Evolutionary conservation across 2,888 invertebrate species (phyloP), one percentile per base, ranked within the genome.

Genomic region (Cryptocephalus moraei): DNA sequence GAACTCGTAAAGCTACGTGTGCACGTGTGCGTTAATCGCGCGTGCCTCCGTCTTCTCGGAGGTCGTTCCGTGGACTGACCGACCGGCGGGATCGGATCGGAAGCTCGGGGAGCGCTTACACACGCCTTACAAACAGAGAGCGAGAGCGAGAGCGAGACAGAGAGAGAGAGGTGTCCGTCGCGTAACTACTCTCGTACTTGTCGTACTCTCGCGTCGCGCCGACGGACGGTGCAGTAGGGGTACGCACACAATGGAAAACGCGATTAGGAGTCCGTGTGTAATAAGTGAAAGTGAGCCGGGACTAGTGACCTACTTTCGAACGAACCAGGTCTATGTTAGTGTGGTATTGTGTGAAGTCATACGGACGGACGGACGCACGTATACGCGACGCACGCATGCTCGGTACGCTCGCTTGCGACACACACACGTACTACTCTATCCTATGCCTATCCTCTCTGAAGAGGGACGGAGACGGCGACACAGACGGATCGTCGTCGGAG

Each of bases 301-400:
- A 63, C 65, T 61, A 73, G 69, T 86, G 88, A 87, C 88, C 88
- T 82, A 88, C 87, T 88, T 89, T 86, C 83, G 79, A 77, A 77
- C 81, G 84, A 87, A 87, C 85, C 86, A 87, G 87, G 87, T 87
- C 87, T 87, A 88, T 88, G 87, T 87, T 84, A 84, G 81, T 71
- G 66, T 66, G 64, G 65, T 42, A 47, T 66, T 66, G 2, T 6
- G 68, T 67, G 68, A 64, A 68, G 67, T 68, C 68, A 67, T 66
- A 67, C 63, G 60, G 58, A 60, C 60, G 57, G 54, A 60, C 60
- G 60, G 62, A 63, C 62, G 59, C 58, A 57, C 64, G 64, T 64
- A 65, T 67, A 22, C 22, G 22, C 22, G n/a, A n/a, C n/a, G n/a
- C n/a, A n/a, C n/a, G n/a, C n/a, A n/a, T n/a, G n/a, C n/a, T n/a